Evolutionary conservation across 2,888 invertebrate genomes (phyloP).

Genomic region (Lasioglossum lativentre): DNA sequence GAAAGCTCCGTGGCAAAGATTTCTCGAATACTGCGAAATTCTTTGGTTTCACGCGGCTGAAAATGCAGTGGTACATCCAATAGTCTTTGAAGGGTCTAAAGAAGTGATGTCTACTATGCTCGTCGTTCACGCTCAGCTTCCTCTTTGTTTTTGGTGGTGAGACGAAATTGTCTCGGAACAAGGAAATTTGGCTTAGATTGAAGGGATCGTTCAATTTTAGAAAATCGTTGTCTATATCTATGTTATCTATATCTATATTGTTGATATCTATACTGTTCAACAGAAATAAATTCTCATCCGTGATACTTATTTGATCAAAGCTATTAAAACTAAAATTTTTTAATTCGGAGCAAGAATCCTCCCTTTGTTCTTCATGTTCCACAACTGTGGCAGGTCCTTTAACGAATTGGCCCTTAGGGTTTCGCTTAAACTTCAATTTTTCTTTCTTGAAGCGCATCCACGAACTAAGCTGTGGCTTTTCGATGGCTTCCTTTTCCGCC

Average conservation of each 20-base stretch:
- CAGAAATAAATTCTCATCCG: background rate
- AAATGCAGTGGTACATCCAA: slow-evolving; percentile 82
- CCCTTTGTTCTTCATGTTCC: background rate
- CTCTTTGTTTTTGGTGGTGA: background rate
- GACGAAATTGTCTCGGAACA: background rate
- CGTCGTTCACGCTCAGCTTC: background rate
- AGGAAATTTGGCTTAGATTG: slow-evolving; percentile 45
- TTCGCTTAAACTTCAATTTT: slow-evolving; percentile 12
- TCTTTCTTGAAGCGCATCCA: slow-evolving; percentile 1
- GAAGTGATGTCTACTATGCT: slow-evolving; percentile 45
- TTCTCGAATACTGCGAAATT: slow-evolving; percentile 78
- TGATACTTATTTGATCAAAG: background rate
- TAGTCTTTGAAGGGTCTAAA: slow-evolving; percentile 80
- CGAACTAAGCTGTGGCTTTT: slow-evolving; percentile 18
- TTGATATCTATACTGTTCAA: slow-evolving; percentile 7
- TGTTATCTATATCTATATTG: background rate
- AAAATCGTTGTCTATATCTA: slow-evolving; percentile 1
- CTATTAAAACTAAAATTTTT: slow-evolving; percentile 10
- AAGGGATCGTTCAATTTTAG: slow-evolving; percentile 28
- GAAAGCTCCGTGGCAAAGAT: slow-evolving; percentile 80
- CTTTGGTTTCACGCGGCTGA: slow-evolving; percentile 74
- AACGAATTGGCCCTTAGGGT: slow-evolving; percentile 49
- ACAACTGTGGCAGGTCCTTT: background rate
- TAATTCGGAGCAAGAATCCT: background rate
- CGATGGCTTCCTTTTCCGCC: slow-evolving; percentile 62